Conservation (phyloP, 2,113 vertebrate genomes). For the Ariopsis seemanni region DNA sequence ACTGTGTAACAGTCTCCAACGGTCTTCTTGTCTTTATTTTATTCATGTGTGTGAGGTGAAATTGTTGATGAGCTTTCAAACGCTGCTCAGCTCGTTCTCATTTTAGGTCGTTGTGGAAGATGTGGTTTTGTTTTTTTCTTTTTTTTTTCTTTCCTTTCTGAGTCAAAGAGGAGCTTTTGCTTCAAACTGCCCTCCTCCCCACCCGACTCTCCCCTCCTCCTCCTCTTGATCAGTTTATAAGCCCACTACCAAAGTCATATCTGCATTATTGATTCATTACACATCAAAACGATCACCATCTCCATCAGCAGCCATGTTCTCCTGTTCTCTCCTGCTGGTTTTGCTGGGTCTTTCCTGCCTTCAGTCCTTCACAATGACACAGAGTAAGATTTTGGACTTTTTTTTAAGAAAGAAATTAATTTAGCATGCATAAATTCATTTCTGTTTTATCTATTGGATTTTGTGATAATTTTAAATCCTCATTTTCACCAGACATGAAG, state of each 20-base stretch:
- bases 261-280: neutral
- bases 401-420: neutral
- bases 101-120: neutral
- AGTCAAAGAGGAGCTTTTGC: neutral
- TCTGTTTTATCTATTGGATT: neutral
- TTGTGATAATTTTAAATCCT: neutral
- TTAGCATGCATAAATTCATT: neutral
- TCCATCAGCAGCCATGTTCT: neutral
- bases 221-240: neutral
- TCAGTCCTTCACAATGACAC: neutral
- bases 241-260: neutral
- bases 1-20: too few relatives aligned
- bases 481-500: too few relatives aligned
- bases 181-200: neutral
- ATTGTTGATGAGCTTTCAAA: too few relatives aligned
- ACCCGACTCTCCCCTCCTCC: neutral
- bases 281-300: neutral
- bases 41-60: neutral
- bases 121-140: too few relatives aligned
- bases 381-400: neutral
- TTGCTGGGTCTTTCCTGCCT: slow-evolving; percentile 9
- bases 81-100: neutral
- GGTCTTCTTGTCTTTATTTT: too few relatives aligned
- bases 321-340: neutral
- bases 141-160: neutral